Evolutionary conservation across 2,113 vertebrate species (phyloP).

Genomic region (Atractosteus spatula): DNA sequence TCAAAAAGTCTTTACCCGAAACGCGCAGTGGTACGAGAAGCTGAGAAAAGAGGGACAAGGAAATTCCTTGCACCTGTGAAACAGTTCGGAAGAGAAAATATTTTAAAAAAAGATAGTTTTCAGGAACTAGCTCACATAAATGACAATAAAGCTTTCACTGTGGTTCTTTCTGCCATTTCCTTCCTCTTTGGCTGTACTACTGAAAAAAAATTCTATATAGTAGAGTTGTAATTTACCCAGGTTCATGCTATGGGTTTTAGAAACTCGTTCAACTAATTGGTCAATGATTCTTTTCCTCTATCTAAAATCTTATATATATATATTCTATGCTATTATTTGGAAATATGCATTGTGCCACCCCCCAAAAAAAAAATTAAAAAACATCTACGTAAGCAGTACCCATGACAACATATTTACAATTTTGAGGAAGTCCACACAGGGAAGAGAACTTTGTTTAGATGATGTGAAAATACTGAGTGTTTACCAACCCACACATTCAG

Average conservation of each 20-base stretch:
- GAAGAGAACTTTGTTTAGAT: too few relatives aligned
- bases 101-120: constrained; percentile 19
- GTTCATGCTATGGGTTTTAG: too few relatives aligned
- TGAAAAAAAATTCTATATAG: neutral
- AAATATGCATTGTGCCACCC: too few relatives aligned
- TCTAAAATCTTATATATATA: too few relatives aligned
- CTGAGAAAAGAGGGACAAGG: rapidly evolving
- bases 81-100: neutral
- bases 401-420: neutral
- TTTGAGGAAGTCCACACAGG: neutral
- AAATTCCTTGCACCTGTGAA: neutral
- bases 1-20: neutral
- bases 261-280: too few relatives aligned
- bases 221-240: neutral
- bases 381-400: constrained; percentile 6
- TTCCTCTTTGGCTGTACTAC: constrained; percentile 41
- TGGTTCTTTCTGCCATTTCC: constrained; percentile 31
- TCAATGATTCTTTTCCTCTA: too few relatives aligned
- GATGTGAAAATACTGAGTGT: too few relatives aligned
- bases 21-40: neutral
- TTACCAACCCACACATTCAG: too few relatives aligned
- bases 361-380: neutral
- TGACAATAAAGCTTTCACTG: constrained; percentile 9
- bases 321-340: too few relatives aligned
- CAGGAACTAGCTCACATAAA: constrained; percentile 35